Evolutionary conservation across 2,888 invertebrate genomes (phyloP).

Genomic region (Amorpha juglandis): DNA sequence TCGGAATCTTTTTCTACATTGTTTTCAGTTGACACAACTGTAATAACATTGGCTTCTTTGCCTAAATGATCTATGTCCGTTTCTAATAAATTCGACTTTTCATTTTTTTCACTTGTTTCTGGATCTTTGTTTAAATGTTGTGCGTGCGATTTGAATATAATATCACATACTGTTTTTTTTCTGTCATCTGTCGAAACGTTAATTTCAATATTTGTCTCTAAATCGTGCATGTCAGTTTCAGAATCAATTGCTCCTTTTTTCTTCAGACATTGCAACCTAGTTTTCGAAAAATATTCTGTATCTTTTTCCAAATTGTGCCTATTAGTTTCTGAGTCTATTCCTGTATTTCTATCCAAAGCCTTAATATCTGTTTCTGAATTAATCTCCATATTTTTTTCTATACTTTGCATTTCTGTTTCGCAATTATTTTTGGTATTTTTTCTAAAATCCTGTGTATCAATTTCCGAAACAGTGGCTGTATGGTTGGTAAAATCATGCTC

Average conservation of each 20-base stretch:
- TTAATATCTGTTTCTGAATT: not conserved
- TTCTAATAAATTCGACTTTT: not conserved
- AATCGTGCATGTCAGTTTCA: not conserved
- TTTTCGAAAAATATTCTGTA: too few relatives aligned
- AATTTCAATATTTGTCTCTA: not conserved
- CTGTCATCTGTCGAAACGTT: not conserved
- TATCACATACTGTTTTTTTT: not conserved
- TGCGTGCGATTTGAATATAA: not conserved
- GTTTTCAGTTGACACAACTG: too few relatives aligned
- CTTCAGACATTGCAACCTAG: not conserved
- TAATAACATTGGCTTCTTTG: not conserved
- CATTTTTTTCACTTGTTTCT: not conserved
- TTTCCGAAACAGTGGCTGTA: not conserved
- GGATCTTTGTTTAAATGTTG: not conserved
- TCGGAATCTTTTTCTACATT: not conserved
- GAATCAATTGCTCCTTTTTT: not conserved
- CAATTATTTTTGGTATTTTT: not conserved
- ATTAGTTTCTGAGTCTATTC: too few relatives aligned
- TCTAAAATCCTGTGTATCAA: not conserved
- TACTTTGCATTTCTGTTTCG: not conserved
- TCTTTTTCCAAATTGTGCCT: not conserved
- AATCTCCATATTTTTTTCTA: not conserved
- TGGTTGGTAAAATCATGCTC: not conserved
- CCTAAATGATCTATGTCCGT: too few relatives aligned
- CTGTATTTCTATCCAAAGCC: too few relatives aligned